Conservation (phyloP, 1,140 invertebrate species). For the Drosophila micromelanica region DNA sequence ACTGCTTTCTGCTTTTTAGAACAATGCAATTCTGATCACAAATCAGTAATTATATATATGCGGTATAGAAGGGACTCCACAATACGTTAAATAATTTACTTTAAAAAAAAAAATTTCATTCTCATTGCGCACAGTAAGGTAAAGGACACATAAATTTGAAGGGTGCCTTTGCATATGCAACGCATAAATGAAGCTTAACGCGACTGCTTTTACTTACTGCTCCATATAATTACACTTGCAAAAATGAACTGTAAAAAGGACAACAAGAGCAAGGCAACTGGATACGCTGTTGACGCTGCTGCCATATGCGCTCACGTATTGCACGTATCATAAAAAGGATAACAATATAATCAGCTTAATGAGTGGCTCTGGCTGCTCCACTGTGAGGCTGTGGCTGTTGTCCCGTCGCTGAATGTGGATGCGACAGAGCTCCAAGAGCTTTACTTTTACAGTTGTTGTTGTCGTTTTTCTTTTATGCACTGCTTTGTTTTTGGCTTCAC, state of each 20-base stretch:
- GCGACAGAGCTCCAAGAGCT: constrained; percentile 70
- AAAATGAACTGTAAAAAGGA: constrained; percentile 62
- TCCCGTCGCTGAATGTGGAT: constrained; percentile 40
- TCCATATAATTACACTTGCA: constrained; percentile 76
- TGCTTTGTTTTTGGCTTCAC: constrained; percentile 71
- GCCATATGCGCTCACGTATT: constrained; percentile 82
- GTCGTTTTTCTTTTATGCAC: constrained; percentile 68
- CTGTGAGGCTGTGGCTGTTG: constrained; percentile 9
- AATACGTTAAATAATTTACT: background rate
- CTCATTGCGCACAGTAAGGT: constrained; percentile 5
- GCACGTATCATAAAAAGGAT: constrained; percentile 84
- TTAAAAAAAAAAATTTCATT: background rate
- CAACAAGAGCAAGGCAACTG: constrained; percentile 17
- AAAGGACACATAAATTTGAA: constrained; percentile 28
- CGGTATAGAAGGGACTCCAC: background rate
- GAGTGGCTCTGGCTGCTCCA: constrained; percentile 67
- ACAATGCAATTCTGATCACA: too few relatives aligned
- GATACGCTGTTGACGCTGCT: constrained; percentile 7
- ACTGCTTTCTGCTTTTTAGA: background rate
- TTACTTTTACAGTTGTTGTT: constrained; percentile 65
- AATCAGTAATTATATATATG: background rate
- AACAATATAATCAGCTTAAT: constrained; percentile 84
- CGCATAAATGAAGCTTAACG: constrained; percentile 69
- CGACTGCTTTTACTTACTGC: constrained; percentile 46
- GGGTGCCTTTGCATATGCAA: constrained; percentile 26